Conservation (phyloP, 2,113 vertebrate genomes). For the Myotis brandtii region DNA sequence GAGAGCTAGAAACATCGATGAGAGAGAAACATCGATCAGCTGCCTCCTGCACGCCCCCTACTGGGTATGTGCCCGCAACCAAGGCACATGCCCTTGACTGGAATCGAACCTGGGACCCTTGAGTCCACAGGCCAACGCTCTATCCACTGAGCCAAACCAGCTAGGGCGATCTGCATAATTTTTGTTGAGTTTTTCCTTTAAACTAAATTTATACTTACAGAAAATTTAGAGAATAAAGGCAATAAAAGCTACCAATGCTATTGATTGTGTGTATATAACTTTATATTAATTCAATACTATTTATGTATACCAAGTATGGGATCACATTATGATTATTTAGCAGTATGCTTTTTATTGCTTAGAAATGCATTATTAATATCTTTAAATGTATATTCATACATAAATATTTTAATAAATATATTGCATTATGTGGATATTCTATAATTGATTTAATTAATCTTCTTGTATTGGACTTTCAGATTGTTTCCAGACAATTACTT, state of each 20-base stretch:
- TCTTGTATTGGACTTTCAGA: not conserved
- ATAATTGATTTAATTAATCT: not conserved
- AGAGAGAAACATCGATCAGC: too few species aligned
- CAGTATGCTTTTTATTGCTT: conserved; percentile 20
- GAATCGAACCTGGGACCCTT: too few species aligned
- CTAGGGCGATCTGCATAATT: not conserved
- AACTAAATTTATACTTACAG: not conserved
- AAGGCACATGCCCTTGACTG: too few species aligned
- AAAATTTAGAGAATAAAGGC: conserved; percentile 20
- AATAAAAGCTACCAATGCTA: not conserved
- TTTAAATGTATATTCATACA: not conserved
- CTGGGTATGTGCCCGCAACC: too few species aligned
- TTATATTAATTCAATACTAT: not conserved
- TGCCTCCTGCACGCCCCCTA: too few species aligned
- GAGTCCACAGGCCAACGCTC: too few species aligned
- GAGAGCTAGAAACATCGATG: too few species aligned
- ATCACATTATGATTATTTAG: conserved; percentile 8
- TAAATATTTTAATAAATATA: conserved; percentile 25
- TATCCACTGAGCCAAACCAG: too few species aligned
- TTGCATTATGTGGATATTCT: not conserved
- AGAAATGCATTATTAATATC: not conserved
- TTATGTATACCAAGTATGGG: not conserved
- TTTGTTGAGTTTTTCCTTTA: not conserved
- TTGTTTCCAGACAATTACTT: conserved; percentile 6
- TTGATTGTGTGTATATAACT: not conserved